These are phyloP conservation scores for Sorex araneus DNA, from an alignment of 2,113 vertebrate species.

Conservation along the genomic window DNA sequence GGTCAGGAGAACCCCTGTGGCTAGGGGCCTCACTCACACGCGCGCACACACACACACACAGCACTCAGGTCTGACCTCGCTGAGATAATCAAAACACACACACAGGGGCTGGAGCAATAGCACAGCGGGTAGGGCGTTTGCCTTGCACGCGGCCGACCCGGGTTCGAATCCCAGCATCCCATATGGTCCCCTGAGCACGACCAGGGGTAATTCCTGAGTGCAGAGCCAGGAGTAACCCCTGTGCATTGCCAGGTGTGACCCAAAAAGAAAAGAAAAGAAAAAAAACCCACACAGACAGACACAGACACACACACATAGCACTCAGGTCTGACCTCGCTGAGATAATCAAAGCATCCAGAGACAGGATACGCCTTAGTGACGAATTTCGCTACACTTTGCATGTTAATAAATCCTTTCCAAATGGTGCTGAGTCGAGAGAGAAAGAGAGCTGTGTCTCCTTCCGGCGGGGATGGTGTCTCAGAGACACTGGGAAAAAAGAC, in stretches of 20 bases:
- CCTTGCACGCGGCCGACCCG: too few relatives aligned
- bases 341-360: constrained; percentile 94
- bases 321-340: constrained; percentile 93
- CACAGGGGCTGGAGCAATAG: too few relatives aligned
- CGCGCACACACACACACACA: fast-evolving
- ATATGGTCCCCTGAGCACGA: too few relatives aligned
- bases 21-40: too few relatives aligned
- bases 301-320: background rate
- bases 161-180: too few relatives aligned
- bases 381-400: constrained; percentile 98
- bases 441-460: constrained; percentile 93
- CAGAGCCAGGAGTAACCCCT: too few relatives aligned
- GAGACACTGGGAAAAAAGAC: constrained; percentile 89
- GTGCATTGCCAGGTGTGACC: too few relatives aligned
- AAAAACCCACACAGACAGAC: too few relatives aligned
- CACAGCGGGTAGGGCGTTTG: too few relatives aligned
- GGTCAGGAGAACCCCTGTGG: too few relatives aligned
- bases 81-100: constrained; percentile 95
- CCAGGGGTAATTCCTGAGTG: too few relatives aligned
- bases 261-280: too few relatives aligned
- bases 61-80: constrained; percentile 91
- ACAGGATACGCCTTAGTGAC: constrained; percentile 97
- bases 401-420: constrained; percentile 99
- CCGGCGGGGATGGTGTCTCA: constrained; percentile 88
- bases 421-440: constrained; percentile 93